These are phyloP conservation scores for Wasmannia auropunctata DNA, from an alignment of 1,140 invertebrate genomes.

Conservation along the genomic window DNA sequence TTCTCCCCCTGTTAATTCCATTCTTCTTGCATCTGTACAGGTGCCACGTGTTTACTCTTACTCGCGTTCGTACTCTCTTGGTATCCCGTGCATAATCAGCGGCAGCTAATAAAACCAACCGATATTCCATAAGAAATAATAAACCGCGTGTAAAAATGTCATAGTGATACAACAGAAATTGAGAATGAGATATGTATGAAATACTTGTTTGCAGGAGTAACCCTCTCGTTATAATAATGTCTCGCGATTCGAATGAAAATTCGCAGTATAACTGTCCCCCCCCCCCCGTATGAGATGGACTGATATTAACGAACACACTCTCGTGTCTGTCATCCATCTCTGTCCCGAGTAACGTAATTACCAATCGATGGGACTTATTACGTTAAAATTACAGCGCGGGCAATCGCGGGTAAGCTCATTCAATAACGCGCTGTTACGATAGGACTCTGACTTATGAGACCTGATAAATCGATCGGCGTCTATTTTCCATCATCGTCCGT, in stretches of 20 bases:
- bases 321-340: slow-evolving; percentile 15
- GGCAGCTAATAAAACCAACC: neutral
- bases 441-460: slow-evolving; percentile 38
- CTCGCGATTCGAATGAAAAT: neutral
- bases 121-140: neutral
- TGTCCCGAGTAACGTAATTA: slow-evolving; percentile 50
- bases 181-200: too few relatives aligned
- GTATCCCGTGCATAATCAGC: neutral
- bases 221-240: neutral
- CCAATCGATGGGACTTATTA: slow-evolving; percentile 41
- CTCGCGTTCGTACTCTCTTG: neutral
- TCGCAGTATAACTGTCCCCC: slow-evolving; percentile 14
- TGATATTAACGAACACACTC: slow-evolving; percentile 35
- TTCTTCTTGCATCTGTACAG: neutral
- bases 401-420: slow-evolving; percentile 40
- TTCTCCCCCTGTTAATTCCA: slow-evolving; percentile 49
- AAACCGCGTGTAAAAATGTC: neutral
- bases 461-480: slow-evolving; percentile 54
- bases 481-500: slow-evolving; percentile 53
- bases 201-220: neutral
- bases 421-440: slow-evolving; percentile 52
- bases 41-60: neutral
- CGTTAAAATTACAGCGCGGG: slow-evolving; percentile 53
- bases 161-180: too few relatives aligned
- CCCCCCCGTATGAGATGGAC: slow-evolving; percentile 8